A percentile compares a stretch with the other conserved stretches of the same genome.
Evolutionary conservation across 2,797 vertebrate genomes (phyloP).

Genomic region (Babyrousa celebensis): DNA sequence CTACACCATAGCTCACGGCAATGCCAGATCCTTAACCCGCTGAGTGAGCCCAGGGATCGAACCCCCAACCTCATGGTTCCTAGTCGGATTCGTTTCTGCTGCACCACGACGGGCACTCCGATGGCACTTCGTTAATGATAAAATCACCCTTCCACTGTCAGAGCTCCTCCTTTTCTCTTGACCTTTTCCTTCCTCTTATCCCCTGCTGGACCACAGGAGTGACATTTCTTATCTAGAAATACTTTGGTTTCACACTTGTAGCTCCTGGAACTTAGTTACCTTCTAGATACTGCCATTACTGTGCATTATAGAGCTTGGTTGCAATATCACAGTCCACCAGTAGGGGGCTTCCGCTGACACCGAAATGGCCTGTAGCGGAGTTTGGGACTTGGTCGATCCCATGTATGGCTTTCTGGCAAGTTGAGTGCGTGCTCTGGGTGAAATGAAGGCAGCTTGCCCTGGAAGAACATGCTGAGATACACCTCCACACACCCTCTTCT

Average conservation of each 20-base stretch:
- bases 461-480: background rate
- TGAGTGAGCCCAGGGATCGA: too few species aligned
- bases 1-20: too few species aligned
- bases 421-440: background rate
- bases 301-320: slow-evolving; percentile 23
- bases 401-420: background rate
- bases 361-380: background rate
- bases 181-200: background rate
- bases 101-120: too few species aligned
- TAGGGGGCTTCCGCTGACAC: slow-evolving; percentile 22
- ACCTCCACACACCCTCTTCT: background rate
- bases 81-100: too few species aligned
- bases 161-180: background rate
- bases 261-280: background rate
- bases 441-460: background rate
- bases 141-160: background rate
- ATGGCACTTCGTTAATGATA: background rate
- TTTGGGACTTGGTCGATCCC: background rate
- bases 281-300: background rate
- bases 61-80: too few species aligned
- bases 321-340: slow-evolving; percentile 1
- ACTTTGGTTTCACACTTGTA: background rate
- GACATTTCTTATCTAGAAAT: background rate
- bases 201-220: background rate
- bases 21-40: too few species aligned